A percentile compares a stretch with the other conserved stretches of the same genome.
phyloP scores from a whole-genome alignment of 1,140 invertebrate species.

The Sarcophaga bullata region DNA sequence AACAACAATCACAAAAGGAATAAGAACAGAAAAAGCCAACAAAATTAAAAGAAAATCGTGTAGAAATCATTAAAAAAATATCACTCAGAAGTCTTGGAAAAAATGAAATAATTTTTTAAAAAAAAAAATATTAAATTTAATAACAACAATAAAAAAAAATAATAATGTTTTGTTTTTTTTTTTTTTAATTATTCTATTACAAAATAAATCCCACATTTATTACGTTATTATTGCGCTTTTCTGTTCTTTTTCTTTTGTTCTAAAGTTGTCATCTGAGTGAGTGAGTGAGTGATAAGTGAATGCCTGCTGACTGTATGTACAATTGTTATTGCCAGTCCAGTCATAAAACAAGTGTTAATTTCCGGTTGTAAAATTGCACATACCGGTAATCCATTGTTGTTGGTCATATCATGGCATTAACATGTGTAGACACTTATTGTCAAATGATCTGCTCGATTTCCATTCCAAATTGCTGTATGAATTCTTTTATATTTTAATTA shows the following conservation, averaged over 20 bases:
- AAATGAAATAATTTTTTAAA: too few relatives aligned
- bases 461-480: too few relatives aligned
- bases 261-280: not conserved
- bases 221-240: too few relatives aligned
- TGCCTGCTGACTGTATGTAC: not conserved
- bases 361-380: not conserved
- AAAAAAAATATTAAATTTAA: too few relatives aligned
- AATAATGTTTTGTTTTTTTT: too few relatives aligned
- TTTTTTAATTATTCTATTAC: too few relatives aligned
- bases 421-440: not conserved
- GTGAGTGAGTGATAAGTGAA: not conserved
- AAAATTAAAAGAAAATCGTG: not conserved
- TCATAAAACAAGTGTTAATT: not conserved
- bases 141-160: too few relatives aligned
- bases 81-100: too few relatives aligned
- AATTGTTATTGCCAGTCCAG: not conserved
- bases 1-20: not conserved
- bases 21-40: not conserved
- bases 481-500: too few relatives aligned
- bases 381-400: too few relatives aligned
- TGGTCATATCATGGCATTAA: not conserved
- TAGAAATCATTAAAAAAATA: not conserved
- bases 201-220: too few relatives aligned
- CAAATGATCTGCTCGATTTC: too few relatives aligned
- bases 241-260: not conserved